These are phyloP conservation scores for Atta texana DNA, from an alignment of 1,140 invertebrate genomes.

Conservation along the genomic window DNA sequence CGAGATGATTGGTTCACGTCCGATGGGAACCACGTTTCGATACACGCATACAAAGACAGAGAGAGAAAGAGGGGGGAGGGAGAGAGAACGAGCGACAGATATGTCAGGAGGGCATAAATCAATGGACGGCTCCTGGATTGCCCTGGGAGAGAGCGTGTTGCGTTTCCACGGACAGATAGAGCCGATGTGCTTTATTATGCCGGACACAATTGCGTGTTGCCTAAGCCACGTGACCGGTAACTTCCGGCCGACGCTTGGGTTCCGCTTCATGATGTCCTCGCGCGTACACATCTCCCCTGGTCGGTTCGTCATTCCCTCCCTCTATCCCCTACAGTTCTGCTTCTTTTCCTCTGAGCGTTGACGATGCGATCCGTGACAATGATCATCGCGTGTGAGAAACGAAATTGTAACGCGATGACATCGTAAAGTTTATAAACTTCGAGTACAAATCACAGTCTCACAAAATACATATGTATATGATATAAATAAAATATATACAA, in stretches of 20 bases:
- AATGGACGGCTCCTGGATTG: constrained; percentile 58
- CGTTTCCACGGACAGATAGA: constrained; percentile 71
- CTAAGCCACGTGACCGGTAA: constrained; percentile 75
- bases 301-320: constrained; percentile 4
- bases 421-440: constrained; percentile 1
- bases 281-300: neutral
- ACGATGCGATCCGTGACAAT: constrained; percentile 57
- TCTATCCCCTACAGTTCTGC: neutral
- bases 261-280: constrained; percentile 65
- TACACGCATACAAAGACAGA: neutral
- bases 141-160: constrained; percentile 68
- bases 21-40: constrained; percentile 51
- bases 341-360: constrained; percentile 38
- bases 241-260: constrained; percentile 77
- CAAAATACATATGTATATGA: neutral
- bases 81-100: constrained; percentile 41
- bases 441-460: neutral
- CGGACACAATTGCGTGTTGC: constrained; percentile 76
- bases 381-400: constrained; percentile 69
- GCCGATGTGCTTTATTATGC: constrained; percentile 74
- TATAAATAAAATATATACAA: neutral
- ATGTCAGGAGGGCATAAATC: constrained; percentile 69
- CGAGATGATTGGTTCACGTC: constrained; percentile 54
- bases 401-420: neutral
- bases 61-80: constrained; percentile 26